Evolutionary conservation across 2,888 invertebrate species (phyloP).

Genomic region (Lypha dubia): DNA sequence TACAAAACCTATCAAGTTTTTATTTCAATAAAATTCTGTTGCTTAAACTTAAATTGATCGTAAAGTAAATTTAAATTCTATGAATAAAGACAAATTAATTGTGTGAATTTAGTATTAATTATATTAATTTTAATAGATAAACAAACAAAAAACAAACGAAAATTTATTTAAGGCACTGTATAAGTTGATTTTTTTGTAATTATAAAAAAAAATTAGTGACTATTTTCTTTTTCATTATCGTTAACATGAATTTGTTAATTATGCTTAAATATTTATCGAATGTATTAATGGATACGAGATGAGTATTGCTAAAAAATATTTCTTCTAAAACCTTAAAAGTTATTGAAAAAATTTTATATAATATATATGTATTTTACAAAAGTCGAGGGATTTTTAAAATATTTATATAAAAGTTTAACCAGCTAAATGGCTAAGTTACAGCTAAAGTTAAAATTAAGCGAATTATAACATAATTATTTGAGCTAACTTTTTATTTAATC

Average conservation of each 20-base stretch:
- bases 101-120: neutral
- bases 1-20: neutral
- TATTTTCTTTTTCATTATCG: constrained; percentile 41
- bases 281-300: constrained; percentile 47
- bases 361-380: constrained; percentile 3
- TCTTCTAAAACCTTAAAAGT: neutral
- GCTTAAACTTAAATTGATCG: neutral
- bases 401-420: neutral
- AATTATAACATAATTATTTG: neutral
- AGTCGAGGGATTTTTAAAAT: neutral
- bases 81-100: neutral
- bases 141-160: constrained; percentile 1
- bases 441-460: neutral
- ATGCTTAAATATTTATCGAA: constrained; percentile 69
- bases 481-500: neutral
- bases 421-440: too few relatives aligned
- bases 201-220: constrained; percentile 60
- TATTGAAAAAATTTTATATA: neutral
- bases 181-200: neutral
- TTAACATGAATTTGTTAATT: constrained; percentile 44
- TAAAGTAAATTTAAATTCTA: neutral
- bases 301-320: constrained; percentile 38
- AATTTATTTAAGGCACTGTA: neutral
- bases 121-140: neutral
- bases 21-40: neutral